Evolutionary conservation across 2,113 vertebrate species (phyloP).

Genomic region (Menidia beryllina): DNA sequence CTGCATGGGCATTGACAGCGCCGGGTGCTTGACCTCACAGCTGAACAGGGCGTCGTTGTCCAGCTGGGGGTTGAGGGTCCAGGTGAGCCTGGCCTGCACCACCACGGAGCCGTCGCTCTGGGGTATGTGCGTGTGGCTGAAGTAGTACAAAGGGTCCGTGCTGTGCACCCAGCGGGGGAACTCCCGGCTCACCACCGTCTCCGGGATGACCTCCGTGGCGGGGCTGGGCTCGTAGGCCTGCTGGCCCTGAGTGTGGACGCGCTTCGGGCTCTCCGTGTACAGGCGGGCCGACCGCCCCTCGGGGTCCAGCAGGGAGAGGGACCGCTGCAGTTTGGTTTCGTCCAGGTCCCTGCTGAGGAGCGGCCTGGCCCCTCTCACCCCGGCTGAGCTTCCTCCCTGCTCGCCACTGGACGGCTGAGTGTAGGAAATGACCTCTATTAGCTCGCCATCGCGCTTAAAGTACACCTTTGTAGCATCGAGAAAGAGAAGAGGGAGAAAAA

Average conservation of each 20-base stretch:
- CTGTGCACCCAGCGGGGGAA: constrained; percentile 96
- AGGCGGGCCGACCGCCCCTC: constrained; percentile 74
- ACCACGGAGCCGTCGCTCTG: constrained; percentile 94
- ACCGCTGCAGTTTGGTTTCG: constrained; percentile 94
- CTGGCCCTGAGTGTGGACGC: constrained; percentile 79
- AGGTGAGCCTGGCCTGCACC: constrained; percentile 94
- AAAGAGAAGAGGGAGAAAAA: constrained; percentile 4
- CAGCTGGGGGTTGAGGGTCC: constrained; percentile 96
- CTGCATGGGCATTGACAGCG: constrained; percentile 98
- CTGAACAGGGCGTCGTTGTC: constrained; percentile 98
- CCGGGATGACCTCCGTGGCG: constrained; percentile 89
- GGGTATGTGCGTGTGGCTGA: constrained; percentile 89
- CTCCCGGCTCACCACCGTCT: constrained; percentile 96
- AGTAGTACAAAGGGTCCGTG: constrained; percentile 91
- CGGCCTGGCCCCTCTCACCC: constrained; percentile 84
- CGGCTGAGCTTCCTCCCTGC: constrained; percentile 69
- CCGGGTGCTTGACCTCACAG: constrained; percentile 97
- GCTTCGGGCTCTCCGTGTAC: constrained; percentile 82
- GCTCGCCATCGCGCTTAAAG: constrained; percentile 94
- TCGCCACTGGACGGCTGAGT: constrained; percentile 76
- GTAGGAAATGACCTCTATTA: constrained; percentile 91
- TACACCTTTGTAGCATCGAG: constrained; percentile 85
- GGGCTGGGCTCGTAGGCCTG: constrained; percentile 81
- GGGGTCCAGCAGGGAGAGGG: constrained; percentile 86
- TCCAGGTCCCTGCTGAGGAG: constrained; percentile 92